These are phyloP conservation scores for Cydia amplana DNA, from an alignment of 1,140 invertebrate species.

Conservation along the genomic window DNA sequence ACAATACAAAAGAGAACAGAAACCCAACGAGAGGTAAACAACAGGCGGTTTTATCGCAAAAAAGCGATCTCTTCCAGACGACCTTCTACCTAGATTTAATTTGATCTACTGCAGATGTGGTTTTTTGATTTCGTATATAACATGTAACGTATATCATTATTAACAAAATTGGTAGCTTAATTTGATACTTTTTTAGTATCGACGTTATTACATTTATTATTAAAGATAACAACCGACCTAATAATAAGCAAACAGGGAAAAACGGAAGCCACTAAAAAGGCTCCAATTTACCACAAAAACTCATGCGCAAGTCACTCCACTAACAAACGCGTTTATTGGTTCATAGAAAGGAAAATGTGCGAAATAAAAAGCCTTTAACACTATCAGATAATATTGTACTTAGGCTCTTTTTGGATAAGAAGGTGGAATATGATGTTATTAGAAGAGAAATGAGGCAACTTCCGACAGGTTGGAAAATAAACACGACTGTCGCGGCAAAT, in stretches of 20 bases:
- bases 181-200: neutral
- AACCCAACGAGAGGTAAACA: too few relatives aligned
- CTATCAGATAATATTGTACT: neutral
- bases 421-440: constrained; percentile 58
- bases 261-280: constrained; percentile 32
- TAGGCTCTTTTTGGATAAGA: neutral
- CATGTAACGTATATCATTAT: constrained; percentile 4
- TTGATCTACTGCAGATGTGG: neutral
- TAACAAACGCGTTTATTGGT: constrained; percentile 33
- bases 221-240: constrained; percentile 25
- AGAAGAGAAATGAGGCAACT: constrained; percentile 50
- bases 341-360: neutral
- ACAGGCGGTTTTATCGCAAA: too few relatives aligned
- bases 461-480: constrained; percentile 63
- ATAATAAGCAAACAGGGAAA: constrained; percentile 30
- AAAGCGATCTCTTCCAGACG: too few relatives aligned
- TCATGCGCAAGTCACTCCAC: constrained; percentile 48
- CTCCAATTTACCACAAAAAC: constrained; percentile 29
- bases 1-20: too few relatives aligned
- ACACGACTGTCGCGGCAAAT: constrained; percentile 61
- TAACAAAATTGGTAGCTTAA: neutral
- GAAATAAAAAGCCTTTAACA: neutral
- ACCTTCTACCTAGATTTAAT: neutral
- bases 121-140: neutral
- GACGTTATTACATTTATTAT: neutral